A percentile compares a stretch with the other conserved stretches of the same genome.
Evolutionary conservation across 2,888 invertebrate genomes (phyloP).

Genomic region (Tipula vernalis): DNA sequence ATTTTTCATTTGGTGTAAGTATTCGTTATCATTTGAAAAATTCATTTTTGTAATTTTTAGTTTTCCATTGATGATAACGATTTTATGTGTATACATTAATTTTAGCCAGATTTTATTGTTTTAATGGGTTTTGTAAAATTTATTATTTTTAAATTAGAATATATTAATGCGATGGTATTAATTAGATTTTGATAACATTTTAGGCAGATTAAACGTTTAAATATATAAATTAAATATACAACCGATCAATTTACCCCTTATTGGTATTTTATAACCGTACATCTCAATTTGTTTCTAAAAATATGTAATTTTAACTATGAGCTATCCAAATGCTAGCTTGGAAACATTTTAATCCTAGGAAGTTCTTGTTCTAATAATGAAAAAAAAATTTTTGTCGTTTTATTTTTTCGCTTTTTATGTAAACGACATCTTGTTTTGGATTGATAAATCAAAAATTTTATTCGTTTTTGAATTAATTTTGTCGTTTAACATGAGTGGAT

Average conservation of each 20-base stretch:
- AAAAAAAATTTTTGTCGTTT: no score
- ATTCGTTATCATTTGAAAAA: background rate
- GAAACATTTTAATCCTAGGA: no score
- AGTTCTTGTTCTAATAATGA: no score
- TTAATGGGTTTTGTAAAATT: background rate
- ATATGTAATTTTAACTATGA: no score
- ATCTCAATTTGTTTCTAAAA: background rate
- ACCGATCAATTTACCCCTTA: background rate
- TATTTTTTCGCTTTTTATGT: no score
- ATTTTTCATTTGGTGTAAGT: background rate
- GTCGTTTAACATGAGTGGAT: no score
- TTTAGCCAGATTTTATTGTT: background rate
- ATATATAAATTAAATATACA: background rate
- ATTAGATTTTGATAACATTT: background rate
- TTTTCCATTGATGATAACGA: background rate
- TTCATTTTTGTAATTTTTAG: background rate
- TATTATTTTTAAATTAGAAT: constrained; percentile 4
- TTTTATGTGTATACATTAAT: background rate
- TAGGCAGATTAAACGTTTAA: background rate
- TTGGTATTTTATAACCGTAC: background rate
- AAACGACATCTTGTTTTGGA: no score
- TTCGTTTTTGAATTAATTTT: no score
- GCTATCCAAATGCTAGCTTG: no score
- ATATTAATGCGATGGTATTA: background rate
- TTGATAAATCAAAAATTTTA: no score